Conservation (phyloP, 2,888 invertebrate species). For the Hydroisotoma schaefferi region DNA sequence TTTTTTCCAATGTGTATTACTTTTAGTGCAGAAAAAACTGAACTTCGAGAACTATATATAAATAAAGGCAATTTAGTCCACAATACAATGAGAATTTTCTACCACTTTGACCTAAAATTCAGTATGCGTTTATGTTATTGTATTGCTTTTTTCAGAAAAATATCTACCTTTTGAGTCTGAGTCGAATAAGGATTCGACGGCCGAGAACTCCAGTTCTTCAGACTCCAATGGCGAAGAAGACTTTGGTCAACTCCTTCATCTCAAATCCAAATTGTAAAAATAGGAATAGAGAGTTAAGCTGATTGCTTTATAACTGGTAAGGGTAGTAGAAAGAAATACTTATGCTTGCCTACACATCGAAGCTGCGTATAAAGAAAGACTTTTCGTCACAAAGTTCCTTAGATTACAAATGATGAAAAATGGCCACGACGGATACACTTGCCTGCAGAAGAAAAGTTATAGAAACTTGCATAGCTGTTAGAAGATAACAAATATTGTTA, state of each 20-base stretch:
- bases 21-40: too few species aligned
- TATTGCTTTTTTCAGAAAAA: not conserved
- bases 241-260: constrained; percentile 2
- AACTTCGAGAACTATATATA: not conserved
- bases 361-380: too few species aligned
- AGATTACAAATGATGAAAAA: too few species aligned
- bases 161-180: not conserved
- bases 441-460: too few species aligned
- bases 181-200: not conserved
- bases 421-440: too few species aligned
- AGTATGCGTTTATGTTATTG: not conserved
- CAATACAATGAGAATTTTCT: not conserved
- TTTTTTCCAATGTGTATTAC: too few species aligned
- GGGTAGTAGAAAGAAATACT: too few species aligned
- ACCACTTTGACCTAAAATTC: not conserved
- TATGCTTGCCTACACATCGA: too few species aligned
- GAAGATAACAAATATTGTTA: too few species aligned
- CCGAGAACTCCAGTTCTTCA: not conserved
- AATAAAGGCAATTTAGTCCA: not conserved
- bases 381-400: too few species aligned
- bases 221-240: not conserved
- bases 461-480: too few species aligned
- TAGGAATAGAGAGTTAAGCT: not conserved
- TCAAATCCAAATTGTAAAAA: constrained; percentile 2
- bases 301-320: not conserved